Evolutionary conservation across 2,113 vertebrate species (phyloP), one percentile per base, ranked within the genome.

Genomic region (Chelonoidis abingdonii): DNA sequence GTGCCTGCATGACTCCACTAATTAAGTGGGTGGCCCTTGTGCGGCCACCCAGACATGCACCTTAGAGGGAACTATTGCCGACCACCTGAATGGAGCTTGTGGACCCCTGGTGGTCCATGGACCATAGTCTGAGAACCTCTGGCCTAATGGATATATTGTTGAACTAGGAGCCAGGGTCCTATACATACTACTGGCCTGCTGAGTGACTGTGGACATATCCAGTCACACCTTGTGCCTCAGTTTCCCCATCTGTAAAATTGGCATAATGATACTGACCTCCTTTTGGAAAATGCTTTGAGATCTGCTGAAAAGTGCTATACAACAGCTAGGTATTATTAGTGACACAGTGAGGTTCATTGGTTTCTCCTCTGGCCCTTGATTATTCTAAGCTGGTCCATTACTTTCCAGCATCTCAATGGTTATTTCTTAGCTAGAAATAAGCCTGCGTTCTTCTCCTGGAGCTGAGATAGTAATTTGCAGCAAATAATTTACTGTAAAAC

Each of bases 171-270:
- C 65, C 10, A 78, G 25, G 25, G 24, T 13, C 41, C 10, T 44
- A 12, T 80, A 9, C 12, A 1, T 12, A 0, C 5, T 11, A 56
- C 54, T 59, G 38, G 13, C 38, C 86, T 80, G 5, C 56, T 93
- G 50, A 41, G 6, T 1, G 80, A 44, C 54, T 25, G 50, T 84
- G 14, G 52, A 25, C 22, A 47, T 56, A 72, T 62, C 16, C 38
- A 2, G 88, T 75, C 49, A 47, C 38, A 86, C 2, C 0, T 41
- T 0, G 0, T 75, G 19, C 65, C 38, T 88, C 12, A 3, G 19
- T 85, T 95, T 95, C 49, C 57, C 65, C 80, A 0, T 50, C 27
- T 2, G 0, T 44, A 0, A 47, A 56, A 35, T 35, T 38, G 56
- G 38, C 13, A 49, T 90, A 25, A n/a, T 13, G 35, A 3, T 69